A percentile compares a stretch with the other conserved stretches of the same genome.
These are phyloP conservation scores for Scaptodrosophila lebanonensis DNA, from an alignment of 1,140 invertebrate species.

Conservation along the genomic window DNA sequence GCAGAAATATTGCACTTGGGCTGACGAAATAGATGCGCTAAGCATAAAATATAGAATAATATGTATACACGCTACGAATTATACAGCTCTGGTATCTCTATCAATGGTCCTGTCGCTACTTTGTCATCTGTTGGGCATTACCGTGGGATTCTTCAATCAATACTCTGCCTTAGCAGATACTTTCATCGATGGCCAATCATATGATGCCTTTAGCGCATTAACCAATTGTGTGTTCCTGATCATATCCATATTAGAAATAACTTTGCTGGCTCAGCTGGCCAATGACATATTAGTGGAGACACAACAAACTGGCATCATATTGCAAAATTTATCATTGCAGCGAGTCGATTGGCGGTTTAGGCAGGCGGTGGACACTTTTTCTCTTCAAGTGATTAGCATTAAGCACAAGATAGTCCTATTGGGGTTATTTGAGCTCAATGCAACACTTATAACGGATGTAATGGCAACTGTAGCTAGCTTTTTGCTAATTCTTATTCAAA, in stretches of 20 bases:
- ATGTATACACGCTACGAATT: slow-evolving; percentile 32
- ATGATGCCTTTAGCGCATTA: slow-evolving; percentile 53
- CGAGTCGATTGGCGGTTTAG: slow-evolving; percentile 52
- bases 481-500: slow-evolving; percentile 47
- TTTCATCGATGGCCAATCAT: slow-evolving; percentile 42
- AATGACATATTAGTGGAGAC: slow-evolving; percentile 37
- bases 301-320: slow-evolving; percentile 28
- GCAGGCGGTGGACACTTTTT: slow-evolving; percentile 47
- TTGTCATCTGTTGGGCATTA: slow-evolving; percentile 66
- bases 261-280: slow-evolving; percentile 39
- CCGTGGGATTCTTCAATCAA: slow-evolving; percentile 52
- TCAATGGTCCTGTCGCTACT: slow-evolving; percentile 57
- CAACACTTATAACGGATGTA: slow-evolving; percentile 42
- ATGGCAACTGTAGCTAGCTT: slow-evolving; percentile 46
- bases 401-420: slow-evolving; percentile 59
- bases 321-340: slow-evolving; percentile 44
- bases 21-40: slow-evolving; percentile 57
- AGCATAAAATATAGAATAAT: slow-evolving; percentile 38
- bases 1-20: slow-evolving; percentile 50
- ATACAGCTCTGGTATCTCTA: slow-evolving; percentile 42
- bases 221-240: slow-evolving; percentile 55
- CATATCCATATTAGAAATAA: slow-evolving; percentile 58
- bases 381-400: slow-evolving; percentile 32
- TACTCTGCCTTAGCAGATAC: slow-evolving; percentile 60
- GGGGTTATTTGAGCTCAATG: slow-evolving; percentile 53